Evolutionary conservation across 23 tunicate genomes (phyloP), one percentile per base, ranked within the genome.

Genomic region (Halocynthia aurantium): DNA sequence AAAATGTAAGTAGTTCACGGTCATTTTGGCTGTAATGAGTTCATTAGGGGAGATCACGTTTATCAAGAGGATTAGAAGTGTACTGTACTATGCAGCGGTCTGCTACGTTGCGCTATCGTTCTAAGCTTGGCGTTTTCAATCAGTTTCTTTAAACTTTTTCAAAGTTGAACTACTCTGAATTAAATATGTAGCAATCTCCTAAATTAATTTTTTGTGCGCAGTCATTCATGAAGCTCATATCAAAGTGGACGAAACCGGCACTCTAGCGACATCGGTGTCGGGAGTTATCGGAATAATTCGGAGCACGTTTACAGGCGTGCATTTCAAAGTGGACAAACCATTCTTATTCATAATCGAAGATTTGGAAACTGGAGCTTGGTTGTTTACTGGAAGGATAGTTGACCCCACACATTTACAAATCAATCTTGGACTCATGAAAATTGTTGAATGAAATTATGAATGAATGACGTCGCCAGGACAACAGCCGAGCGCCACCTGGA

Each of bases 311-410:
- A 55, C 50, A 5, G 8, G 50, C 51, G 53, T 10, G 0, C 18
- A 62, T 65, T 17, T 77, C 55, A 52, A 52, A 15, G 72, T 77
- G 5, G 69, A 77, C 72, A 54, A 57, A 11, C 57, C 82, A 4
- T 77, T 77, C 72, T 7, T 63, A 15, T 77, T 77, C 50, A 63
- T 77, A 20, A 50, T 77, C 15, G 82, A 77, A 6, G 82, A 77
- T 10, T 18, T 52, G 57, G 52, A 62, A 7, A 77, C 82, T 0
- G 50, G 82, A 11, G 72, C 72, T 50, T 72, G 13, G 57, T 19
- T 77, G 55, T 77, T 77, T 6, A 22, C 69, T 0, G 82, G 82
- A 13, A 61, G 72, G 51, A 63, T 77, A 44, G 69, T 61, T 11
- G 82, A 77, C 71, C 82, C 82, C 0, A 77, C 71, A 69, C 51